A percentile compares a stretch with the other conserved stretches of the same genome.
Evolutionary conservation across 2,113 vertebrate genomes (phyloP).

Genomic region (Pheucticus melanocephalus): DNA sequence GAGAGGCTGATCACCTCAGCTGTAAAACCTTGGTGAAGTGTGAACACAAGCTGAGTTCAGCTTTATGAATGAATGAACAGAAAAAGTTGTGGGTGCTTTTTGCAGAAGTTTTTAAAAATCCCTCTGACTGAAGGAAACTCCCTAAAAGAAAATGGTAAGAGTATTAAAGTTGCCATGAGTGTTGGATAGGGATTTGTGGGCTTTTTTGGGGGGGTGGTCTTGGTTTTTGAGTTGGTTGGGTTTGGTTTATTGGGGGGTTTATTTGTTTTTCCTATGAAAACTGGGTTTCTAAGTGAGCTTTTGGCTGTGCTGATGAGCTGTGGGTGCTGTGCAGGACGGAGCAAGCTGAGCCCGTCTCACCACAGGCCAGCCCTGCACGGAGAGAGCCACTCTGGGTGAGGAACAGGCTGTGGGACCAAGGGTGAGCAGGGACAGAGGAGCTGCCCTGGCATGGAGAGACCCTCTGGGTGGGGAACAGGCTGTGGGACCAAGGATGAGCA

Average conservation of each 20-base stretch:
- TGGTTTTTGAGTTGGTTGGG: background rate
- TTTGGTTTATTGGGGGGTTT: background rate
- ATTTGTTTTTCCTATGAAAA: background rate
- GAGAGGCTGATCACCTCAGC: fast-evolving
- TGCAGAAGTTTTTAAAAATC: background rate
- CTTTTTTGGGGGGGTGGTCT: background rate
- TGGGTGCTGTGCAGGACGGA: background rate
- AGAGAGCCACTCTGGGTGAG: too few species aligned
- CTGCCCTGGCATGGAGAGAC: background rate
- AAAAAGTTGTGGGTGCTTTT: background rate
- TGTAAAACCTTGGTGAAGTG: background rate
- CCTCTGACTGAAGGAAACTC: background rate
- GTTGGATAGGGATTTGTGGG: background rate
- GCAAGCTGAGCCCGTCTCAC: background rate
- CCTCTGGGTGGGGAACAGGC: too few species aligned
- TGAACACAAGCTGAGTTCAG: background rate
- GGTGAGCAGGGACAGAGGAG: too few species aligned
- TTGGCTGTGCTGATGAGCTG: background rate
- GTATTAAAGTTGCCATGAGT: background rate
- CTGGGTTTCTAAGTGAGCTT: background rate
- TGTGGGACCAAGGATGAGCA: too few species aligned
- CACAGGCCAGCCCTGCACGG: background rate
- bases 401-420: too few species aligned
- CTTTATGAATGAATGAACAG: background rate
- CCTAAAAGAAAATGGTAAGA: background rate